These are phyloP conservation scores for Eucidaris tribuloides DNA, from an alignment of 35 echinoderm and acorn worm genomes.

Conservation along the genomic window DNA sequence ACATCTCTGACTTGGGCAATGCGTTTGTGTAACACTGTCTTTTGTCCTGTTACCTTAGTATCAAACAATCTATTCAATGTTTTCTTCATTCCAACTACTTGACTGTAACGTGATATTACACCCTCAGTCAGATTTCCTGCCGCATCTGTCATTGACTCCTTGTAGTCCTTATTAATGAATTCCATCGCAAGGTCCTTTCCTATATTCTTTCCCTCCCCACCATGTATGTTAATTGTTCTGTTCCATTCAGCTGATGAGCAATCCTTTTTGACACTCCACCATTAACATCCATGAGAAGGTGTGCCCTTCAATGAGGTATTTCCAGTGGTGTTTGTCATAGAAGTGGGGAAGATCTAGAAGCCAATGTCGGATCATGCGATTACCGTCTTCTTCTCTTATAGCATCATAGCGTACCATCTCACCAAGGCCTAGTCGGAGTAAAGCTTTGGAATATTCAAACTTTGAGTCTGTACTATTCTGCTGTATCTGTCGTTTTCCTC, in stretches of 20 bases:
- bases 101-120: neutral
- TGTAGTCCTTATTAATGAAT: neutral
- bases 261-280: neutral
- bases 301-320: constrained; percentile 3
- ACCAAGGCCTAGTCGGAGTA: neutral
- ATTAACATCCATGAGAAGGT: neutral
- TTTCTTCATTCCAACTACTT: neutral
- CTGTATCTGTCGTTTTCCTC: neutral
- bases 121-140: neutral
- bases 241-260: constrained; percentile 2
- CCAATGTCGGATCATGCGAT: constrained; percentile 6
- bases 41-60: neutral
- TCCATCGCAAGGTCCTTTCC: neutral
- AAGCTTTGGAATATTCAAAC: constrained; percentile 10
- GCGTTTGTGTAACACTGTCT: neutral
- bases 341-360: neutral
- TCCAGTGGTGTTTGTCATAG: constrained; percentile 10
- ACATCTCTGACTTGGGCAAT: neutral
- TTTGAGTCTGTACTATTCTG: neutral
- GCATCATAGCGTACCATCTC: neutral
- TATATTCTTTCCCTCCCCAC: neutral
- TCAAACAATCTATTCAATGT: neutral
- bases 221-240: neutral
- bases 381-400: constrained; percentile 1
- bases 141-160: neutral